A percentile compares a stretch with the other conserved stretches of the same genome.
phyloP scores from a whole-genome alignment of 1,140 invertebrate genomes.

The Lucilia cuprina region DNA sequence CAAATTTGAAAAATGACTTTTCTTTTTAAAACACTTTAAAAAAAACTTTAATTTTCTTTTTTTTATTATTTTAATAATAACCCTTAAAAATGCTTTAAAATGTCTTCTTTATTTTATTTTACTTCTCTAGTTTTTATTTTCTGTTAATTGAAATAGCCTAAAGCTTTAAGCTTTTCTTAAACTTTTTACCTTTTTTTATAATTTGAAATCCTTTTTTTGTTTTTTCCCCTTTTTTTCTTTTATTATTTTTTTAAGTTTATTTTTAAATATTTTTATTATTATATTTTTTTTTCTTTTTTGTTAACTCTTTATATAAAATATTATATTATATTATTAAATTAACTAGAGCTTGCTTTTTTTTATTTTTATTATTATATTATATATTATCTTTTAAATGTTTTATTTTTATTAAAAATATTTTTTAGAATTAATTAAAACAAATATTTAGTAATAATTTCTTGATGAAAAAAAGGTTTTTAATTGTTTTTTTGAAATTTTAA shows the following conservation, averaged over 20 bases:
- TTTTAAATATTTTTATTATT: not conserved
- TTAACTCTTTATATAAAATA: conserved; percentile 18
- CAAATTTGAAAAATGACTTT: not conserved
- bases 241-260: conserved; percentile 16
- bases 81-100: not conserved
- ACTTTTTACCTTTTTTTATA: not conserved
- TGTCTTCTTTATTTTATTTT: not conserved
- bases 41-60: not conserved
- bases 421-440: conserved; percentile 15
- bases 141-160: not conserved
- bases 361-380: not conserved
- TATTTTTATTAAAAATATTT: conserved; percentile 16
- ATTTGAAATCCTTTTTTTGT: not conserved
- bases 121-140: not conserved
- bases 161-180: not conserved
- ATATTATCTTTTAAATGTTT: conserved; percentile 8
- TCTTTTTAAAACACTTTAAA: not conserved
- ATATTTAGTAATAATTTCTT: conserved; percentile 18
- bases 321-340: conserved; percentile 6
- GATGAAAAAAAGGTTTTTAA: not conserved
- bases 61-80: not conserved
- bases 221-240: not conserved
- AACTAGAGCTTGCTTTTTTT: not conserved
- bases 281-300: conserved; percentile 11
- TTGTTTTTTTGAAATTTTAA: not conserved